Conservation (phyloP, 2,888 invertebrate species). For the Selenia dentaria region DNA sequence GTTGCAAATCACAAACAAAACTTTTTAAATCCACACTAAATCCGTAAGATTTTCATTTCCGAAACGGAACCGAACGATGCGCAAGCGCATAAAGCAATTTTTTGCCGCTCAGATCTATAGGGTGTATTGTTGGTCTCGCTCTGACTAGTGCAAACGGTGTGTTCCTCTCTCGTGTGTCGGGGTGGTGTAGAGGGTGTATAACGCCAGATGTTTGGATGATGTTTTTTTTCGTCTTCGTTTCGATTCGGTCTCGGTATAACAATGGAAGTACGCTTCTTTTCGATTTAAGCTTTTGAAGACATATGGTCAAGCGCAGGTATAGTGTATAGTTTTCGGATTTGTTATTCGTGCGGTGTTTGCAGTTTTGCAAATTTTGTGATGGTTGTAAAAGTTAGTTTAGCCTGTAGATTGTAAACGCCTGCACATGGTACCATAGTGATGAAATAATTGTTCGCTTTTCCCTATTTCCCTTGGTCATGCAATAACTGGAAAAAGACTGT, state of each 20-base stretch:
- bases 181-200: slow-evolving; percentile 57
- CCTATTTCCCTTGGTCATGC: no score
- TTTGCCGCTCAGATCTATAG: slow-evolving; percentile 36
- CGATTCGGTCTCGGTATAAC: slow-evolving; percentile 54
- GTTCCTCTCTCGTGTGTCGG: slow-evolving; percentile 39
- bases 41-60: slow-evolving; percentile 43
- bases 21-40: slow-evolving; percentile 7
- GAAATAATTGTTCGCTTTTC: no score
- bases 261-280: slow-evolving; percentile 50
- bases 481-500: no score
- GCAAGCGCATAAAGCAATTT: slow-evolving; percentile 50
- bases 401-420: no score
- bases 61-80: slow-evolving; percentile 58
- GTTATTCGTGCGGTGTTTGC: not conserved
- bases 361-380: not conserved
- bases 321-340: slow-evolving; percentile 31
- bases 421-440: no score
- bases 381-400: no score
- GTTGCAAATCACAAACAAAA: slow-evolving; percentile 13
- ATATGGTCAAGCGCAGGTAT: slow-evolving; percentile 52
- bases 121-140: slow-evolving; percentile 35
- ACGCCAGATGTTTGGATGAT: slow-evolving; percentile 62
- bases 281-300: slow-evolving; percentile 30
- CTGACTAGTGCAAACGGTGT: not conserved
- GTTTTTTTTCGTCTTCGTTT: slow-evolving; percentile 48